Evolutionary conservation across 92 coral and sea anemone genomes (phyloP).

Genomic region (Micromussa lordhowensis): DNA sequence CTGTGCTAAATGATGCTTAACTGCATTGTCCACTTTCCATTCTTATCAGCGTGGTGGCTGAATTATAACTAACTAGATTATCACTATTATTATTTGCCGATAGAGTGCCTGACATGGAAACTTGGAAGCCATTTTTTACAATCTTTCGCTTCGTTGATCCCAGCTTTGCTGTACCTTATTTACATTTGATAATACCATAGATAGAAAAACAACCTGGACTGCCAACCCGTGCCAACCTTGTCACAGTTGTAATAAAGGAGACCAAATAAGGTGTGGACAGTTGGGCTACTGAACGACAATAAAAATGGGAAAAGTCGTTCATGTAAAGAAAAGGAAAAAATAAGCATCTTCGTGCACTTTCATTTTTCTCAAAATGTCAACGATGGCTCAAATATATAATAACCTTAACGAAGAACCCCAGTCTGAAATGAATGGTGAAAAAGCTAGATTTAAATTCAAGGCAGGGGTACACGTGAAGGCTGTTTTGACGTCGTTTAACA

Average conservation of each 20-base stretch:
- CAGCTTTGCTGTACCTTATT: not conserved
- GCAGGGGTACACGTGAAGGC: too few species aligned
- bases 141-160: not conserved
- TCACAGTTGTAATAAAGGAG: too few species aligned
- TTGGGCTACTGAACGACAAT: not conserved
- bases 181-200: too few species aligned
- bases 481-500: too few species aligned
- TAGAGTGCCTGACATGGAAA: not conserved
- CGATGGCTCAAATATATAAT: not conserved
- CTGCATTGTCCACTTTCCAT: constrained; percentile 1
- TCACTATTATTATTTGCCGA: not conserved
- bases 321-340: too few species aligned
- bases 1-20: not conserved
- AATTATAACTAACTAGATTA: not conserved
- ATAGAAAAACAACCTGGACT: not conserved
- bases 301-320: not conserved
- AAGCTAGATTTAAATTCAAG: too few species aligned
- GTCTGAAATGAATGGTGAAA: too few species aligned
- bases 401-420: not conserved
- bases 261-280: too few species aligned
- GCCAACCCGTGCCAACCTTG: not conserved
- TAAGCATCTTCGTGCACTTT: too few species aligned
- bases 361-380: not conserved
- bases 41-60: not conserved
- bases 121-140: not conserved